A percentile compares a stretch with the other conserved stretches of the same genome.
phyloP scores from a whole-genome alignment of 2,113 vertebrate genomes.

The human region GRCh38 chr1:86712501-86713000 shows the following conservation, averaged over 20 bases:
- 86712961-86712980: slow-evolving; percentile 23
- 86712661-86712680: neutral
- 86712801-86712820: neutral
- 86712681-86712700: neutral
- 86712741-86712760: neutral
- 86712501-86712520: slow-evolving; percentile 30
- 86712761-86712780: neutral
- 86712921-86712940: neutral
- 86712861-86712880: neutral
- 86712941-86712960: neutral
- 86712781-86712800: neutral
- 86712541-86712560: slow-evolving; percentile 32
- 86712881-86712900: neutral
- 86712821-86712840: neutral
- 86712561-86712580: neutral
- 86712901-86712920: neutral
- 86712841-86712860: neutral
- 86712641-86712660: neutral
- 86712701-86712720: neutral
- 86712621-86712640: neutral
- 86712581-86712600: neutral
- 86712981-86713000: neutral
- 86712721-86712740: neutral
- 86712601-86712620: neutral
- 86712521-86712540: neutral